A percentile compares a stretch with the other conserved stretches of the same genome.
Conservation (phyloP, 30 jellyfish, hydroid and myxozoan genomes). For the Haliclystus octoradiatus region DNA sequence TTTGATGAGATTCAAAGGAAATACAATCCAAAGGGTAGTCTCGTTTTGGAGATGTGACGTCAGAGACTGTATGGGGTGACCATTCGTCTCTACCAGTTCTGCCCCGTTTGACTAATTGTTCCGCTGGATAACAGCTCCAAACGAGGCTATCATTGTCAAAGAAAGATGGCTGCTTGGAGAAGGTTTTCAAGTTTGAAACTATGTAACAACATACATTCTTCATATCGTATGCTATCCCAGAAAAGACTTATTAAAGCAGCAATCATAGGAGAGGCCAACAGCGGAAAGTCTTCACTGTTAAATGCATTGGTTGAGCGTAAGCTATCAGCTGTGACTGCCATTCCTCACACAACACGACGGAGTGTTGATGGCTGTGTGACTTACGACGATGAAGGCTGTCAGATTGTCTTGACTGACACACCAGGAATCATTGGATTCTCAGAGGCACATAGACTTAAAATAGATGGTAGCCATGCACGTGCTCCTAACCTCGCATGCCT, state of each 20-base stretch:
- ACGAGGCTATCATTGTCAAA: too few relatives aligned
- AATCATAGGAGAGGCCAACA: slow-evolving; percentile 81
- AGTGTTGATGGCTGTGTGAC: slow-evolving; percentile 47
- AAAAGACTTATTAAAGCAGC: slow-evolving; percentile 54
- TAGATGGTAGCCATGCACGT: slow-evolving; percentile 62
- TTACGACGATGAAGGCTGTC: slow-evolving; percentile 37
- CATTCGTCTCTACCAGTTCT: too few relatives aligned
- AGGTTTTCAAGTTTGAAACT: too few relatives aligned
- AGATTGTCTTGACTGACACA: slow-evolving; percentile 70
- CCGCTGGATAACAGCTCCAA: too few relatives aligned
- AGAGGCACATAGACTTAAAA: slow-evolving; percentile 68
- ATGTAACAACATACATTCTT: too few relatives aligned
- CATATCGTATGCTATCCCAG: too few relatives aligned
- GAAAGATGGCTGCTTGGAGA: too few relatives aligned
- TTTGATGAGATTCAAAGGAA: too few relatives aligned
- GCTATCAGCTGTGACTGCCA: slow-evolving; percentile 63
- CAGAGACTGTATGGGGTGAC: too few relatives aligned
- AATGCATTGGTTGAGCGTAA: slow-evolving; percentile 56
- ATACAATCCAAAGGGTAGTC: too few relatives aligned
- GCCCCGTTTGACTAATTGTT: too few relatives aligned
- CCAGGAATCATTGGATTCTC: slow-evolving; percentile 84
- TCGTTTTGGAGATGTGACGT: too few relatives aligned
- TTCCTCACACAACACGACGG: slow-evolving; percentile 77
- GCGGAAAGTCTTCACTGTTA: slow-evolving; percentile 87
- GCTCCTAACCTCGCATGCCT: slow-evolving; percentile 60